Evolutionary conservation across 1,140 invertebrate genomes (phyloP).

Genomic region (Holotrichia oblita): DNA sequence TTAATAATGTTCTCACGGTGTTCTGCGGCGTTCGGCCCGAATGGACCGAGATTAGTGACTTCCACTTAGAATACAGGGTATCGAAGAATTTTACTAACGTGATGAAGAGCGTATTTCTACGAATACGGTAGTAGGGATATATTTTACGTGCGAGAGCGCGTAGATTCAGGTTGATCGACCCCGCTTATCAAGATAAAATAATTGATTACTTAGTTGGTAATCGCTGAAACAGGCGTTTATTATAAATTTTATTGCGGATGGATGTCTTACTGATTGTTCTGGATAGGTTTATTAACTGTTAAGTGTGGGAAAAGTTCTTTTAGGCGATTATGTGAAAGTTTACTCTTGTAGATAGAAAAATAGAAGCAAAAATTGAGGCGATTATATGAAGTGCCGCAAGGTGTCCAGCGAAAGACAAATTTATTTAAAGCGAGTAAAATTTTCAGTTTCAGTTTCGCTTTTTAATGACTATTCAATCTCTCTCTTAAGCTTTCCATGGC

Average conservation of each 20-base stretch:
- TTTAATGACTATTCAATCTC: too few relatives aligned
- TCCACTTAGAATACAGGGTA: not conserved
- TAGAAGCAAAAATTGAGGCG: too few relatives aligned
- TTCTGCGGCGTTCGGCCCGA: not conserved
- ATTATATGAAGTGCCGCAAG: too few relatives aligned
- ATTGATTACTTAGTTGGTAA: not conserved
- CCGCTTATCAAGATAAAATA: not conserved
- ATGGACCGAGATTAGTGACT: not conserved
- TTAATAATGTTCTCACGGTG: constrained; percentile 36
- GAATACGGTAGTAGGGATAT: not conserved
- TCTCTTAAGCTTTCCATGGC: too few relatives aligned
- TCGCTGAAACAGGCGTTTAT: not conserved
- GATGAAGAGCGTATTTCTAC: not conserved
- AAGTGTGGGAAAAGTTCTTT: too few relatives aligned
- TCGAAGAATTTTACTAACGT: too few relatives aligned
- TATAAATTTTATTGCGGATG: not conserved
- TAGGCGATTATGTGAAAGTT: too few relatives aligned
- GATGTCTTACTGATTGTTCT: not conserved
- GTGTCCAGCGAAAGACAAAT: too few relatives aligned
- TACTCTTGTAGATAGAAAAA: too few relatives aligned
- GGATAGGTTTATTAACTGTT: too few relatives aligned
- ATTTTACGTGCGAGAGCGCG: not conserved
- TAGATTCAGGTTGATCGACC: not conserved
- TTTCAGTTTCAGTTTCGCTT: too few relatives aligned
- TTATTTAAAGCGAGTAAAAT: too few relatives aligned